A percentile compares a stretch with the other conserved stretches of the same genome.
Evolutionary conservation across 2,888 invertebrate genomes (phyloP).

Genomic region (Catocala nupta): DNA sequence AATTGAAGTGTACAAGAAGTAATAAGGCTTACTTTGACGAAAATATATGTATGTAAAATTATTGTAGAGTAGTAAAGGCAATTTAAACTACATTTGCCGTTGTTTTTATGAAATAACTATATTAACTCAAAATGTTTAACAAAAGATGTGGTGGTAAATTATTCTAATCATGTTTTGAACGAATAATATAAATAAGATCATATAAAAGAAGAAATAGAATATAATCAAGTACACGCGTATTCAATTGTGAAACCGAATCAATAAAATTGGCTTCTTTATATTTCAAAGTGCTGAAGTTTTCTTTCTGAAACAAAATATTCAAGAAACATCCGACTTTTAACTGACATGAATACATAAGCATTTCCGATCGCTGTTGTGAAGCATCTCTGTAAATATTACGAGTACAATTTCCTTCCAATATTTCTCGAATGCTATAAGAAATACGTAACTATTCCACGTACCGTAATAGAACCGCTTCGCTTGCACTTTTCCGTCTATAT

Average conservation of each 20-base stretch:
- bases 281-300: constrained; percentile 23
- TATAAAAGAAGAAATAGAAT: background rate
- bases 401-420: constrained; percentile 66
- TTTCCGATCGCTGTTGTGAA: constrained; percentile 47
- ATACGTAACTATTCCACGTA: constrained; percentile 65
- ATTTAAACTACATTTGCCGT: background rate
- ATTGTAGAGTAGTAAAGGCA: background rate
- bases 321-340: constrained; percentile 55
- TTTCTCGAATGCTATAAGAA: constrained; percentile 66
- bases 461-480: constrained; percentile 68
- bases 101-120: no score
- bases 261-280: constrained; percentile 21
- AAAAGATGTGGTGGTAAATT: no score
- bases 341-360: constrained; percentile 58
- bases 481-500: constrained; percentile 70
- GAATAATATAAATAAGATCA: no score
- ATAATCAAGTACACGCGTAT: background rate
- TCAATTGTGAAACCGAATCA: background rate
- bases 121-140: constrained; percentile 3
- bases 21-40: background rate
- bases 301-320: constrained; percentile 39
- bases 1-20: constrained; percentile 27
- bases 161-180: no score
- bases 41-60: background rate
- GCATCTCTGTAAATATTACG: constrained; percentile 55